Percentiles rank a stretch among this genome's conserved stretches.
These are phyloP conservation scores for Caenorhabditis imperialis DNA, from an alignment of 2,888 invertebrate genomes.

Conservation along the genomic window DNA sequence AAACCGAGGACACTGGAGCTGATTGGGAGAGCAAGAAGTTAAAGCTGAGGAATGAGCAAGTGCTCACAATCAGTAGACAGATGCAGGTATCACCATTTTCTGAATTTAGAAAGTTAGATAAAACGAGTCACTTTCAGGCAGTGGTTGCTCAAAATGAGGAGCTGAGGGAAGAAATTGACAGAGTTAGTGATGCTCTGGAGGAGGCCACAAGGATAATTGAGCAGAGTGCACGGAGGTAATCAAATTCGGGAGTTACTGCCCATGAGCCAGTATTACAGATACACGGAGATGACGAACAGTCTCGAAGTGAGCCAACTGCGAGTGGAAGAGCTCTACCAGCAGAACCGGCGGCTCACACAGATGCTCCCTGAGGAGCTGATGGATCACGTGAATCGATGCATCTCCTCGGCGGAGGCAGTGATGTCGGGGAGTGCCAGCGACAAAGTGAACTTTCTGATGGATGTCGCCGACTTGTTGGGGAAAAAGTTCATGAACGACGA, in stretches of 20 bases:
- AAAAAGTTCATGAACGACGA: slow-evolving; percentile 32
- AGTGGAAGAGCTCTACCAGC: slow-evolving; percentile 35
- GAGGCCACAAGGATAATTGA: slow-evolving; percentile 73
- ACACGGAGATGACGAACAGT: slow-evolving; percentile 43
- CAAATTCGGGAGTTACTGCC: no score
- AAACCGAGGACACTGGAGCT: slow-evolving; percentile 65
- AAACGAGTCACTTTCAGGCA: slow-evolving; percentile 49
- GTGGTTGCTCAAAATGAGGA: slow-evolving; percentile 73
- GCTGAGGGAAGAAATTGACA: slow-evolving; percentile 66
- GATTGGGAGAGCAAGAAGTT: slow-evolving; percentile 76
- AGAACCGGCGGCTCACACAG: slow-evolving; percentile 48
- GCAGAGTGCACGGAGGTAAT: slow-evolving; percentile 66
- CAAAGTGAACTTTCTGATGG: slow-evolving; percentile 27
- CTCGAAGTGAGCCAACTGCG: slow-evolving; percentile 30
- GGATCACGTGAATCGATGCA: slow-evolving; percentile 17
- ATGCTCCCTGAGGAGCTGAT: slow-evolving; percentile 35
- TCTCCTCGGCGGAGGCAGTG: slow-evolving; percentile 28
- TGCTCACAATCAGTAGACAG: slow-evolving; percentile 71
- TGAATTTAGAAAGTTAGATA: no score
- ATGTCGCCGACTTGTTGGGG: slow-evolving; percentile 28
- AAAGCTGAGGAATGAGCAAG: slow-evolving; percentile 74
- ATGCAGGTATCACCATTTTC: slow-evolving; percentile 65
- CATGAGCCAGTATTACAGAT: slow-evolving; percentile 8
- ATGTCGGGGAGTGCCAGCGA: slow-evolving; percentile 23
- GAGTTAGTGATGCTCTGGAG: slow-evolving; percentile 69